Evolutionary conservation across 2,888 invertebrate species (phyloP), one percentile per base, ranked within the genome.

Genomic region (Clivina fossor): DNA sequence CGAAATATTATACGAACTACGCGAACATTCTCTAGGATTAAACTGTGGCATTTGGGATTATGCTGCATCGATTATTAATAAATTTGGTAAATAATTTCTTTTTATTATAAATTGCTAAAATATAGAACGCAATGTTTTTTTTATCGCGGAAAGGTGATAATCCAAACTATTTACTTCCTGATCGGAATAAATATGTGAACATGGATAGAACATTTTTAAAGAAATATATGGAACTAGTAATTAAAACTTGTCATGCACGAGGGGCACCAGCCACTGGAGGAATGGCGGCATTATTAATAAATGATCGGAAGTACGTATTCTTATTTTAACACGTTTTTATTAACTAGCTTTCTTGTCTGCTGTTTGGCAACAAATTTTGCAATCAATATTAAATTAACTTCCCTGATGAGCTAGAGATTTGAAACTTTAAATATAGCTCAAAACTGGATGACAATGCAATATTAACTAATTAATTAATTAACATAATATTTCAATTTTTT

Each of bases 41-140:
- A 87, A 86, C 68, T 86, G 86, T 70, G 86, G 87, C 2, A 83
- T 86, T 61, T 87, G 86, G 87, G 86, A 87, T 67, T 87, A 86
- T 67, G 78, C 81, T 49, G 83, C 83, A 0, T 83, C 83, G 2
- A 81, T 85, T 46, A 80, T 85, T 61, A 76, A 78, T 19, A 84
- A 83, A 69, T 83, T 84, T 71, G 83, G 83, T 76, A 70, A 73
- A 66, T 38, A 33, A n/a, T n/a, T n/a, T n/a, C n/a, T 15, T 30
- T 47, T 20, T 56, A 13, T 19, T 9, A 48, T 16, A 47, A 18
- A 40, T 35, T 28, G 30, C 15, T 19, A 11, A n/a, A n/a, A n/a
- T n/a, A 30, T 30, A 19, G 11, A 16, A 4, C 20, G 7, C 15
- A 19, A 15, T 7, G 30, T 37, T 62, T 61, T 2, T 18, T 4